Base-by-base conservation (phyloP, 1,140 invertebrate genomes). In the Heliconius hewitsoni region DNA sequence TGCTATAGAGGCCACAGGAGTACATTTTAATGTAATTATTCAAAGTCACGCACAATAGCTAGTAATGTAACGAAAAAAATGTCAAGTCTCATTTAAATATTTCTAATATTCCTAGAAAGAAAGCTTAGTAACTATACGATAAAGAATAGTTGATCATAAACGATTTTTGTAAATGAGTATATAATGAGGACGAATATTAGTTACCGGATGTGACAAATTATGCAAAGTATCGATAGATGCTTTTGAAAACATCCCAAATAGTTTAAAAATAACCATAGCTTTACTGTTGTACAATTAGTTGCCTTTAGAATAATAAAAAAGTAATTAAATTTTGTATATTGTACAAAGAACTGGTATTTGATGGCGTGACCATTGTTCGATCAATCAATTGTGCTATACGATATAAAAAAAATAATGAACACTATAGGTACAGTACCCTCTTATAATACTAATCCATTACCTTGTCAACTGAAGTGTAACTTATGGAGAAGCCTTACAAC, bases 391-490 rank as follows among this genome's bases (percentile, higher is more conserved):
- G 74, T 4, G 55, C 8, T 71, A 52, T 66, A 39, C 78, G 84
- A 84, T 77, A 85, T 77, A 85, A 85, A 88, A 78, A 83, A 82
- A 84, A 83, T 46, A 82, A 86, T 83, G 84, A 87, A 88, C 85
- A 76, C 46, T 52, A 85, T 66, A 30, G 60, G 60, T 85, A 82
- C 73, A 71, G 55, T 55, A 57, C 81, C 82, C 76, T 77, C 75
- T 79, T 52, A 79, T 79, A 80, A 79, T 81, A 77, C 66, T 42
- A 71, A 80, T 80, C 70, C 76, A 81, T 82, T 81, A 82, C 71
- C 42, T 78, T 80, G 79, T 77, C 52, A 80, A 84, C 82, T 84
- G 77, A 84, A 73, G 82, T 84, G 85, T 84, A 81, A 82, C 84
- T 76, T 23, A 81, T 77, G 30, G 42, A n/a, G 81, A 84, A 84